A percentile compares a stretch with the other conserved stretches of the same genome.
phyloP scores from a whole-genome alignment of 2,797 vertebrate genomes.

The Bufotes viridis region DNA sequence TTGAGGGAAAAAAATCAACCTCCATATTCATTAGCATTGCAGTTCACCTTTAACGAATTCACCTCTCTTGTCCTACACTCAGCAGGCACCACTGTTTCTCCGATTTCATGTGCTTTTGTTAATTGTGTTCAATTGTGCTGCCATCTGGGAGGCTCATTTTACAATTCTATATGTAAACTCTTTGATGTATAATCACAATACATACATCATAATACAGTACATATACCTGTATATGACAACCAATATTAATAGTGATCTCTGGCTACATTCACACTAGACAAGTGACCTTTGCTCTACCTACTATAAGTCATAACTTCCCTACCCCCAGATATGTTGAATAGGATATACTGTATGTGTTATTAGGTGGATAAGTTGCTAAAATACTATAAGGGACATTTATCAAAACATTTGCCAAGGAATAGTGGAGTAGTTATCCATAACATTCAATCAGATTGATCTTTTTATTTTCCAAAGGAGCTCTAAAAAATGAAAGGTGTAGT shows the following conservation, averaged over 20 bases:
- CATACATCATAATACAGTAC: neutral
- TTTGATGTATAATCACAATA: neutral
- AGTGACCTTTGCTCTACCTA: neutral
- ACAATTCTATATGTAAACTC: constrained; percentile 8
- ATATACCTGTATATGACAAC: neutral
- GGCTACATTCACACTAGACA: neutral
- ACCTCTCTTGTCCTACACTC: constrained; percentile 24
- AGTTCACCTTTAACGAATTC: constrained; percentile 48
- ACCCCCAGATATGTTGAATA: neutral
- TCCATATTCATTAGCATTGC: constrained; percentile 6
- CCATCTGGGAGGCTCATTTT: neutral
- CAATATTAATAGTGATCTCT: neutral
- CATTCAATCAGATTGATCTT: too few species aligned
- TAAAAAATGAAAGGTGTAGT: too few species aligned
- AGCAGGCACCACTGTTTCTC: constrained; percentile 41
- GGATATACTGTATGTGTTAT: neutral
- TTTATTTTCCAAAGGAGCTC: too few species aligned
- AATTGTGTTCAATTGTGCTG: constrained; percentile 3
- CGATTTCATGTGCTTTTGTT: constrained; percentile 39
- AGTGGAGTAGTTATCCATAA: too few species aligned
- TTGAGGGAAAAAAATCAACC: constrained; percentile 38
- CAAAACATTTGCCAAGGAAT: too few species aligned
- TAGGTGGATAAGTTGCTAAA: neutral
- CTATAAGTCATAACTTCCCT: neutral
- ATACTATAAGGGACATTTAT: neutral